Evolutionary conservation across 2,888 invertebrate genomes (phyloP), one percentile per base, ranked within the genome.

Genomic region (Steinernema carpocapsae): DNA sequence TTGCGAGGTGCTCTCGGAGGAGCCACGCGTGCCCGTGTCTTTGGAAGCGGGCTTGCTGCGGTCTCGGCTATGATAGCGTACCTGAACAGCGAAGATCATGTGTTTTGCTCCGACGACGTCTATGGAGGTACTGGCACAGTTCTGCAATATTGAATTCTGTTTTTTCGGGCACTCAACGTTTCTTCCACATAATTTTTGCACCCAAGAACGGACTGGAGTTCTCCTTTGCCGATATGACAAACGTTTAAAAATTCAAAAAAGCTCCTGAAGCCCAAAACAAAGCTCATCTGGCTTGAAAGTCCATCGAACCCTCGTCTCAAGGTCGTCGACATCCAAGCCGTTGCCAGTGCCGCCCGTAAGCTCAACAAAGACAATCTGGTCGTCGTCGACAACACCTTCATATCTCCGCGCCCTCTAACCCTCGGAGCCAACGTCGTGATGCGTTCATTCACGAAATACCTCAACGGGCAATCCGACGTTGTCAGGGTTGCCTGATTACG

Each of bases 401-500:
- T 94, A 80, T 96, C 96, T 19, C 97, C 97, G 92, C 91, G 92
- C 76, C 97, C 97, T 0, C 88, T 99, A 73, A 92, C 92, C 29
- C 90, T 95, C 45, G 97, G 97, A 0, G 96, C 94, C 0, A 96
- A 99, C 88, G 90, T 97, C 73, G 93, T 92, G 0, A 90, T 94
- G 83, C 95, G 97, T 89, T 97, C 97, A 0, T 87, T 96, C 73
- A 95, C 96, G 0, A 99, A 99, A 89, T 99, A 97, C 88, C 94
- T 99, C 92, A 99, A 99, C 89, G 97, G 97, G 0, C 97, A 99
- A 89, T 92, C 94, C 0, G 97, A 99, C 89, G 93, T 95, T 24
- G 92, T 97, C 6, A 97, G 97, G 97, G 97, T 1, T 93, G 94
- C 19, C 91, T 92, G 7, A 90, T 93, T 45, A 91, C 93, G 1